A percentile compares a stretch with the other conserved stretches of the same genome.
These are phyloP conservation scores for Balaeniceps rex DNA, from an alignment of 2,113 vertebrate species.

Conservation along the genomic window DNA sequence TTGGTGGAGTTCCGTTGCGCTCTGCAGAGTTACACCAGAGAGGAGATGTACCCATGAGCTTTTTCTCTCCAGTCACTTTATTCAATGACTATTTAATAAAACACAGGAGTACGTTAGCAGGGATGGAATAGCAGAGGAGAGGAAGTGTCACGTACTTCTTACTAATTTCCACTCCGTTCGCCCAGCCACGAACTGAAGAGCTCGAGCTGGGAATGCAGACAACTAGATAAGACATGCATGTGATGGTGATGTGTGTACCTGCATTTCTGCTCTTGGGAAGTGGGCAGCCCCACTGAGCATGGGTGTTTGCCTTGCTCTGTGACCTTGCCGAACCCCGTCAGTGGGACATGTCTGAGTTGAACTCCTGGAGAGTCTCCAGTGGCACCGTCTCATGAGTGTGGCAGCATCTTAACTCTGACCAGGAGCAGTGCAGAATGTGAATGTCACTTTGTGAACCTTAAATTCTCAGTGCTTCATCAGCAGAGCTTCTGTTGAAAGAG, in stretches of 20 bases:
- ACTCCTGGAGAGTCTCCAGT: neutral
- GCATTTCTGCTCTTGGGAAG: neutral
- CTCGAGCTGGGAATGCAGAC: neutral
- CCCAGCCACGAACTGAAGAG: neutral
- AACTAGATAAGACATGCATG: neutral
- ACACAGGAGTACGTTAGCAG: neutral
- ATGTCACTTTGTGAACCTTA: neutral
- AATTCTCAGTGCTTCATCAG: conserved; percentile 4
- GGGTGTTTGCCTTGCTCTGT: neutral
- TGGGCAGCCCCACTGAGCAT: neutral
- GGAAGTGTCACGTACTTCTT: neutral
- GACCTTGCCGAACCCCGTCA: neutral
- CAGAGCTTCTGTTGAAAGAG: conserved; percentile 9
- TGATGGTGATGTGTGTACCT: neutral
- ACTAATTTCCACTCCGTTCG: neutral
- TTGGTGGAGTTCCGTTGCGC: neutral
- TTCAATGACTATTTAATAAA: neutral
- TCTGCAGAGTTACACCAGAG: neutral
- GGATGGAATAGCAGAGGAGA: neutral
- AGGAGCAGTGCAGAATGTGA: neutral
- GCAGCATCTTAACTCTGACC: neutral
- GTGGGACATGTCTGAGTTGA: neutral
- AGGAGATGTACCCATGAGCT: neutral
- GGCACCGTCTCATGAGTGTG: neutral
- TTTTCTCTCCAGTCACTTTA: neutral